phyloP scores from a whole-genome alignment of 2,113 vertebrate genomes.

The Pelusios castaneus region DNA sequence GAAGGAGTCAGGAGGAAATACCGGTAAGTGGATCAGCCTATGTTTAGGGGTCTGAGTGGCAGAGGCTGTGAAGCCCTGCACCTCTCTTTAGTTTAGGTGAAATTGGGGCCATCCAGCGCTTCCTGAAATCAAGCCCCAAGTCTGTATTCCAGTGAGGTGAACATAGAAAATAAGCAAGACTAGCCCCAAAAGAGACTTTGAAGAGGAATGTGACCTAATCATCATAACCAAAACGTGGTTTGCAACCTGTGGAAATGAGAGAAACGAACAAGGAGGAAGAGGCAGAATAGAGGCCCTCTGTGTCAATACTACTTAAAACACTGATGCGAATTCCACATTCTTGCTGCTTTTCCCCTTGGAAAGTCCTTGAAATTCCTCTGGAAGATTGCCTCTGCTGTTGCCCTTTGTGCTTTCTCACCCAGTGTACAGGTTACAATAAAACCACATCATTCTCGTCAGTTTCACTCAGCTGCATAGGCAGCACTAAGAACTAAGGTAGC shows the following conservation, averaged over 20 bases:
- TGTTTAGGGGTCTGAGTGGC: no score
- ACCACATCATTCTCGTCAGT: background rate
- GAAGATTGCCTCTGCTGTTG: conserved; percentile 8
- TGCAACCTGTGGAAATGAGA: background rate
- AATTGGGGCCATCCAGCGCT: background rate
- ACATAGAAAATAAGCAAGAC: background rate
- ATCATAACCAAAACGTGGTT: background rate
- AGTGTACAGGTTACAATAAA: background rate
- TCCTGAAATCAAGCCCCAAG: background rate
- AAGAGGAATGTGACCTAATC: background rate
- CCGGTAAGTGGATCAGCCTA: background rate
- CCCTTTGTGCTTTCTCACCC: background rate
- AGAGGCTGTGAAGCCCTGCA: background rate
- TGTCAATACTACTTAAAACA: background rate
- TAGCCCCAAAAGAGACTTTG: background rate
- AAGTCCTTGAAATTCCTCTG: conserved; percentile 34
- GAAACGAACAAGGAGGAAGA: background rate
- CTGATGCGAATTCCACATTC: conserved; percentile 9
- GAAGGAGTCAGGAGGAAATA: background rate
- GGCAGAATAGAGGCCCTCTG: background rate
- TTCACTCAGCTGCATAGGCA: background rate
- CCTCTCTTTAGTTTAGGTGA: background rate
- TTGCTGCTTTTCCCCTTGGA: conserved; percentile 13
- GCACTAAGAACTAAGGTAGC: background rate
- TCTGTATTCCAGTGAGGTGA: background rate